Conservation (phyloP, 2,797 vertebrate genomes). For the Platalea minor region DNA sequence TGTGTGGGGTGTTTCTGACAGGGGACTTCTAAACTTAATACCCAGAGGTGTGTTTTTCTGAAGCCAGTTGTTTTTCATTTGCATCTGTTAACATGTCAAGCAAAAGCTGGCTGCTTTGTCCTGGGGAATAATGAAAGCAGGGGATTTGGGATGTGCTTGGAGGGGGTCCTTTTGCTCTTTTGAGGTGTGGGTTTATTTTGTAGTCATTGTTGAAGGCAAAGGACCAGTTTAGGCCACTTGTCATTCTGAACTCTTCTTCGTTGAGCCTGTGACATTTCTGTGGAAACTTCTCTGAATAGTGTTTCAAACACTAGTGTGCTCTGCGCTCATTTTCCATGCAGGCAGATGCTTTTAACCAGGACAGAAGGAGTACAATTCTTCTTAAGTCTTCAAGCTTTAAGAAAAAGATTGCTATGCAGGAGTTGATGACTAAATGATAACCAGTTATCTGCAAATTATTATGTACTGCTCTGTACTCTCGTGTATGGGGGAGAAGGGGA, state of each 20-base stretch:
- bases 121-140: background rate
- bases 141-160: background rate
- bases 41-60: background rate
- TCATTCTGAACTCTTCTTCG: background rate
- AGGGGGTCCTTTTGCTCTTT: background rate
- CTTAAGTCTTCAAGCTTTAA: background rate
- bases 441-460: background rate
- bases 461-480: background rate
- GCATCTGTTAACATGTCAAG: background rate
- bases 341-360: background rate
- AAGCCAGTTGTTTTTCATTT: background rate
- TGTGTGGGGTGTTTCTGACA: background rate
- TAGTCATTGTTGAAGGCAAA: background rate
- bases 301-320: background rate
- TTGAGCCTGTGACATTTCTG: background rate
- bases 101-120: background rate
- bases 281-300: background rate
- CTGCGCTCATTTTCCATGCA: background rate
- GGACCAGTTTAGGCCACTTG: background rate
- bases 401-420: rapidly evolving
- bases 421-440: background rate
- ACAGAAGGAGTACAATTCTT: background rate
- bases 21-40: background rate
- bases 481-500: rapidly evolving
- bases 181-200: background rate